Percentiles rank a stretch among this genome's conserved stretches.
phyloP scores from a whole-genome alignment of 2,888 invertebrate species.

The Apodemia duryi region DNA sequence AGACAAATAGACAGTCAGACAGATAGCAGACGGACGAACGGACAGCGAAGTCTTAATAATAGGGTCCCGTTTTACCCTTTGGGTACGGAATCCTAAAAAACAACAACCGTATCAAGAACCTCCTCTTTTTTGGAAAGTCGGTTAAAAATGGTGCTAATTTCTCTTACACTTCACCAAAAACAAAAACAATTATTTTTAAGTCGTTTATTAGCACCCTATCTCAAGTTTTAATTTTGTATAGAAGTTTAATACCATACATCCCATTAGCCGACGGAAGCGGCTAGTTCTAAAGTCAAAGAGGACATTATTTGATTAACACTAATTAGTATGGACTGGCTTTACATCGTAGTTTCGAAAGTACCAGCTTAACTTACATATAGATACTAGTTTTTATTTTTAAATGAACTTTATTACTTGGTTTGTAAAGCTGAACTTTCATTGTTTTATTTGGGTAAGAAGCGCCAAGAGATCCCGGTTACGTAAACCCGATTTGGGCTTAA shows the following conservation, averaged over 20 bases:
- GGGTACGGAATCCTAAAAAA: no score
- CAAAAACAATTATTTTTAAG: conserved; percentile 13
- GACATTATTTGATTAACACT: conserved; percentile 76
- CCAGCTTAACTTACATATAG: conserved; percentile 32
- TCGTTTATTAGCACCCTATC: conserved; percentile 15
- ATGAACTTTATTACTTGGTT: conserved; percentile 30
- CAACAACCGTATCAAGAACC: no score
- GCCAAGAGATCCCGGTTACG: conserved; percentile 32
- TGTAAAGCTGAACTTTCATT: conserved; percentile 34
- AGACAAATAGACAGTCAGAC: no score
- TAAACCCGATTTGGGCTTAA: conserved; percentile 46
- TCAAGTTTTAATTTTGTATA: conserved; percentile 17
- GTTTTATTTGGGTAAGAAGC: conserved; percentile 22
- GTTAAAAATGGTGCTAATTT: neutral
- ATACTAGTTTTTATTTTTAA: conserved; percentile 18
- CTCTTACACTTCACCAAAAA: neutral
- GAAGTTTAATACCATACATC: conserved; percentile 18
- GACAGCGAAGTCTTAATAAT: no score
- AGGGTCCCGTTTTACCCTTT: no score
- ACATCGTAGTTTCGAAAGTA: conserved; percentile 56
- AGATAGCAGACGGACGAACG: no score
- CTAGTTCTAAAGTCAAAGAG: conserved; percentile 55
- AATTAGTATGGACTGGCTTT: conserved; percentile 70
- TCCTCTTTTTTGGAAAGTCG: no score
- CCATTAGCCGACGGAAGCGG: conserved; percentile 47